A percentile compares a stretch with the other conserved stretches of the same genome.
Evolutionary conservation across 2,888 invertebrate genomes (phyloP).

Genomic region (Dynastes tityus): DNA sequence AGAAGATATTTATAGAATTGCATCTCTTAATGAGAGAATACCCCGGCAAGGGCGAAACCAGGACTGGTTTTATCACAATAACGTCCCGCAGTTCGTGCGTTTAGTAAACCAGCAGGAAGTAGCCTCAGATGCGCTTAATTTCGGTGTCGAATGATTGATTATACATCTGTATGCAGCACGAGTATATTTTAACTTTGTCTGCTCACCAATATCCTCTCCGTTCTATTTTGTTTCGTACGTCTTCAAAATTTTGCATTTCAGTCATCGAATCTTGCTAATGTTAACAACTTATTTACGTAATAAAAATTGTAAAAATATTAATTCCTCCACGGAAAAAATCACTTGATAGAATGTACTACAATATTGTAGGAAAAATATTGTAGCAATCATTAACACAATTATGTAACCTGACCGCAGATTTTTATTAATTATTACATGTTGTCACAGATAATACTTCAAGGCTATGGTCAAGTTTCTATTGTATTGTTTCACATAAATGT

Average conservation of each 20-base stretch:
- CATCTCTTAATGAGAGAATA: slow-evolving; percentile 59
- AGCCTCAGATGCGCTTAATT: slow-evolving; percentile 61
- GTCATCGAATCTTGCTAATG: too few species aligned
- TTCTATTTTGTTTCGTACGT: slow-evolving; percentile 4
- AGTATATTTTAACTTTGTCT: slow-evolving; percentile 31
- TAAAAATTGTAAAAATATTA: too few species aligned
- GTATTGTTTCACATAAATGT: too few species aligned
- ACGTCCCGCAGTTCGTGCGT: slow-evolving; percentile 62
- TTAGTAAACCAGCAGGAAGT: slow-evolving; percentile 66
- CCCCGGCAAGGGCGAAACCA: slow-evolving; percentile 54
- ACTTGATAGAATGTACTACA: too few species aligned
- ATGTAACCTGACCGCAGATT: too few species aligned
- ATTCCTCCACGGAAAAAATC: too few species aligned
- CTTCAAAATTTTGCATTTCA: neutral
- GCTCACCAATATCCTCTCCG: neutral
- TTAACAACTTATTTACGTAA: too few species aligned
- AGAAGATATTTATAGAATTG: slow-evolving; percentile 61
- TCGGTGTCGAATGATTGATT: slow-evolving; percentile 61
- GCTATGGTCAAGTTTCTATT: too few species aligned
- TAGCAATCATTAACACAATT: too few species aligned
- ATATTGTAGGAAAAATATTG: too few species aligned
- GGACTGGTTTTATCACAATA: slow-evolving; percentile 63
- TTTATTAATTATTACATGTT: too few species aligned
- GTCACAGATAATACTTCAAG: too few species aligned
- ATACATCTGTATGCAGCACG: slow-evolving; percentile 50